Evolutionary conservation across 92 coral and sea anemone species (phyloP).

Genomic region (Phenganax subtilis): DNA sequence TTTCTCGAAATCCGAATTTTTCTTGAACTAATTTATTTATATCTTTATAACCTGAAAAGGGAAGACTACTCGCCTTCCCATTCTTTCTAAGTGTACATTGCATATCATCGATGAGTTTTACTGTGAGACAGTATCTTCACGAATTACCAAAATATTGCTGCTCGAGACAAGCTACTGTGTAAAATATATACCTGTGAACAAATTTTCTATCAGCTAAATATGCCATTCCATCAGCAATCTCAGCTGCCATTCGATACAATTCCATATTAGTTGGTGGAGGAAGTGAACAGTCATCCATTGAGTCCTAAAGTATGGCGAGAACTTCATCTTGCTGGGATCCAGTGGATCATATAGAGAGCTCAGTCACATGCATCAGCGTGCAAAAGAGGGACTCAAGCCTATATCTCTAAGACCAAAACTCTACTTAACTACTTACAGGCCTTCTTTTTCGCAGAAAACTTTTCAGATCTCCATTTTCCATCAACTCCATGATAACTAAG

Average conservation of each 20-base stretch:
- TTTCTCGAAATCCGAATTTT: no score
- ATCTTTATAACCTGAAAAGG: no score
- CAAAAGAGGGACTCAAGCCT: no score
- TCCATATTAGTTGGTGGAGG: constrained; percentile 84
- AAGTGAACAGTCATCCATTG: constrained; percentile 62
- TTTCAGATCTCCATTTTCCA: constrained; percentile 93
- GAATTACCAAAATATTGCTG: neutral
- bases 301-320: neutral
- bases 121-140: no score
- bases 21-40: no score
- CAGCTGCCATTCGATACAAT: constrained; percentile 91
- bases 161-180: neutral
- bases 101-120: no score
- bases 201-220: constrained; percentile 90
- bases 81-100: no score
- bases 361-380: no score
- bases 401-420: no score
- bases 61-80: no score
- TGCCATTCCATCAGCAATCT: constrained; percentile 99
- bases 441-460: constrained; percentile 85
- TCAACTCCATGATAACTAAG: constrained; percentile 88
- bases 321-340: neutral
- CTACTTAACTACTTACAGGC: constrained; percentile 58
- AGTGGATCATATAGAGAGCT: neutral
- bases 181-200: constrained; percentile 78